Conservation (phyloP, 2,113 vertebrate species). For the Sprattus sprattus region DNA sequence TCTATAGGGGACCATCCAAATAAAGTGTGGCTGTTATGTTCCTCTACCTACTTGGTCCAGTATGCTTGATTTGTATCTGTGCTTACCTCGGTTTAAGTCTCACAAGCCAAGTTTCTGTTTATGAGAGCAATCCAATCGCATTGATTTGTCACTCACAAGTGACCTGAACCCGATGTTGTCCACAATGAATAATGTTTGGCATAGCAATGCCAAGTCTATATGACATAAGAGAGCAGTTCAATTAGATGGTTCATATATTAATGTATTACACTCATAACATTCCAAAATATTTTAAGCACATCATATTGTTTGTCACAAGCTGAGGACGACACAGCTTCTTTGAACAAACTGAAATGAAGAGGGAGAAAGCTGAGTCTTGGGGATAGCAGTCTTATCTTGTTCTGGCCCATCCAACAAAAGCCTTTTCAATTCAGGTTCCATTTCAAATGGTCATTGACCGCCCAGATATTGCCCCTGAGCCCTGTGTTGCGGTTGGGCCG, state of each 20-base stretch:
- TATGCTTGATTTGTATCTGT: neutral
- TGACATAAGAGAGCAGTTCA: too few relatives aligned
- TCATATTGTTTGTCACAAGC: neutral
- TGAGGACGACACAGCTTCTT: neutral
- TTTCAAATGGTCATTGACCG: constrained; percentile 22
- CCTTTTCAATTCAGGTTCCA: constrained; percentile 14
- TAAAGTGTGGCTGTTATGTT: too few relatives aligned
- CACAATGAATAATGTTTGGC: too few relatives aligned
- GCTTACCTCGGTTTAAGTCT: too few relatives aligned
- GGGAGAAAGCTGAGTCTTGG: neutral
- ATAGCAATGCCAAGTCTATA: too few relatives aligned
- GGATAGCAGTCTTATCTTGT: neutral
- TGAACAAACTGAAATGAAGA: neutral
- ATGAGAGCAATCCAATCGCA: neutral
- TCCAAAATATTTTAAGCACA: neutral
- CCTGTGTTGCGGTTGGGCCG: neutral
- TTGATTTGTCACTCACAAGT: neutral
- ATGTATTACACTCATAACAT: neutral
- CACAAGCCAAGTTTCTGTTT: neutral
- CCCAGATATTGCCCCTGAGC: constrained; percentile 37
- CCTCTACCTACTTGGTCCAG: neutral
- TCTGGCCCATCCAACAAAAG: neutral
- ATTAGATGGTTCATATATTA: neutral
- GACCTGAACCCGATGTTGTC: neutral
- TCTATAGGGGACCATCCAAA: too few relatives aligned